Conservation (phyloP, 2,888 invertebrate species). For the Orchestes rusci region DNA sequence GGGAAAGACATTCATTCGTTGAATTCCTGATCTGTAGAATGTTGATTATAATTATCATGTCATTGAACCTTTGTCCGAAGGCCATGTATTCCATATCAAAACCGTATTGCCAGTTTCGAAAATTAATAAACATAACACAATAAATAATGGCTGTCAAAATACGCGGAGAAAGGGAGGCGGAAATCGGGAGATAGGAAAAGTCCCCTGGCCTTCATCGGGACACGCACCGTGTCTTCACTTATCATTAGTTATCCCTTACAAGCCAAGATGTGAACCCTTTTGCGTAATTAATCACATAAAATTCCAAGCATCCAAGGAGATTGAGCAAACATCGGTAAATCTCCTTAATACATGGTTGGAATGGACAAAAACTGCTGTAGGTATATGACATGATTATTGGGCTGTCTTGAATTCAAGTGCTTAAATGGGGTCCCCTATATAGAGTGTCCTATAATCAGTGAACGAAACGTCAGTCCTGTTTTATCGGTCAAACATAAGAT, state of each 20-base stretch:
- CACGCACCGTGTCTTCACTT: conserved; percentile 42
- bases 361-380: conserved; percentile 19
- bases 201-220: conserved; percentile 33
- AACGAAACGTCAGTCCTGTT: no score
- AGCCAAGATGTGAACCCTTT: conserved; percentile 27
- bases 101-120: no score
- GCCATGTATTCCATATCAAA: no score
- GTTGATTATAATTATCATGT: no score
- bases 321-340: conserved; percentile 26
- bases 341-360: conserved; percentile 21
- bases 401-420: no score
- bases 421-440: no score
- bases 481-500: no score
- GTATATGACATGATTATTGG: no score
- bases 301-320: conserved; percentile 21
- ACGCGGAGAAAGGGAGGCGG: conserved; percentile 6
- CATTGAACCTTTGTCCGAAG: no score
- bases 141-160: conserved; percentile 8
- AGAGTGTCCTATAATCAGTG: no score
- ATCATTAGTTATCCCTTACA: conserved; percentile 44
- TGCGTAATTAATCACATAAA: conserved; percentile 26
- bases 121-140: conserved; percentile 18
- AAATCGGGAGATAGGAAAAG: conserved; percentile 18
- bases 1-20: no score
- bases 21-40: no score